Percentiles rank a stretch among this genome's conserved stretches.
These are phyloP conservation scores for Galagoides demidoff DNA, from an alignment of 2,797 vertebrate species.

Conservation along the genomic window DNA sequence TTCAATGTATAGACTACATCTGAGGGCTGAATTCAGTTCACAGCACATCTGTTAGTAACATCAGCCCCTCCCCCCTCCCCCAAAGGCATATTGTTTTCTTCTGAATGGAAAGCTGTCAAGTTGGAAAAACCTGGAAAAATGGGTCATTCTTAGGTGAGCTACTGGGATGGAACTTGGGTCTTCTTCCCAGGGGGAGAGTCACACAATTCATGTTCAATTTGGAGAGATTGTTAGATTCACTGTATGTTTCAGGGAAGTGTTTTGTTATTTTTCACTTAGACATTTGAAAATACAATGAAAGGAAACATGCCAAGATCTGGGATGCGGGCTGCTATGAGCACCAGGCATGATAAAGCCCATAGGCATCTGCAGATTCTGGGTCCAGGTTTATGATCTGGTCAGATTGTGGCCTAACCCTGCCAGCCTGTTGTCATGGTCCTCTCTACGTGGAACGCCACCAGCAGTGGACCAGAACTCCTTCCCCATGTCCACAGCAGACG, in stretches of 20 bases:
- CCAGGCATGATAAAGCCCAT: too few species aligned
- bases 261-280: neutral
- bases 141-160: neutral
- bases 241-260: neutral
- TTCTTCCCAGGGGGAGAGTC: neutral
- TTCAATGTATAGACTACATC: neutral
- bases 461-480: too few species aligned
- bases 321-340: accelerated
- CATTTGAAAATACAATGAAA: neutral
- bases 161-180: neutral
- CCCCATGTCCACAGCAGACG: neutral
- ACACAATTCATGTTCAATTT: neutral
- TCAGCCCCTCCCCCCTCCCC: neutral
- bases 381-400: neutral
- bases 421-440: neutral
- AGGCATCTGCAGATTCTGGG: neutral
- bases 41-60: neutral
- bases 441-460: neutral
- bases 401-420: neutral
- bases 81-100: neutral
- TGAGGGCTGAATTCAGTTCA: neutral
- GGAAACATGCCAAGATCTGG: neutral
- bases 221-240: neutral
- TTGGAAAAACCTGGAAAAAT: neutral
- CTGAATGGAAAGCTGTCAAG: neutral